These are phyloP conservation scores for Calliphora vicina DNA, from an alignment of 1,140 invertebrate genomes.

Conservation along the genomic window DNA sequence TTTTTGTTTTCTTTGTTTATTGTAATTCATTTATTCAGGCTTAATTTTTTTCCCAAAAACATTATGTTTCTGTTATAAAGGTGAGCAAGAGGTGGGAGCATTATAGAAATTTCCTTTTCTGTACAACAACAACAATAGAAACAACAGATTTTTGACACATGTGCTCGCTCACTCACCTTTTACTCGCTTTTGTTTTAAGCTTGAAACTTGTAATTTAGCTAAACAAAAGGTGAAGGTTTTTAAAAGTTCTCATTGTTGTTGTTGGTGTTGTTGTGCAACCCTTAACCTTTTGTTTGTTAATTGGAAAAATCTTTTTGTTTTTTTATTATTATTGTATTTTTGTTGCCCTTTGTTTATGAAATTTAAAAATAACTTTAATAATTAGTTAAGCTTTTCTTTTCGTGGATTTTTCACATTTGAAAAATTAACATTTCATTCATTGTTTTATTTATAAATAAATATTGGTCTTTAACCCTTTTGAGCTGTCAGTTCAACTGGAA, in stretches of 20 bases:
- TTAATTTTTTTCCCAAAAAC: neutral
- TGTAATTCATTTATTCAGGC: neutral
- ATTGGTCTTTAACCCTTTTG: neutral
- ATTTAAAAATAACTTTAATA: neutral
- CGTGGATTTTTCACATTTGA: neutral
- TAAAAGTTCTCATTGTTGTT: neutral
- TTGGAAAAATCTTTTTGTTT: neutral
- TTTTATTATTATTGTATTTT: too few relatives aligned
- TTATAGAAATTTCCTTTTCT: neutral
- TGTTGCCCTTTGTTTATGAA: neutral
- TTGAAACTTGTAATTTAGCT: neutral
- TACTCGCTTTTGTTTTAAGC: neutral
- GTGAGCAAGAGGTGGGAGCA: neutral
- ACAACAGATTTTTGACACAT: neutral
- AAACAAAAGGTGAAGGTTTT: neutral
- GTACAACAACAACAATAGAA: neutral
- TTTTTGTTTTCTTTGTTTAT: neutral
- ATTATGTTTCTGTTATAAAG: neutral
- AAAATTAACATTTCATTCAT: neutral
- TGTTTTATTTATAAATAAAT: neutral
- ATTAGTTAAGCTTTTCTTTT: neutral
- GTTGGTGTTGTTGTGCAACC: neutral
- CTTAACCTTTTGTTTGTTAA: constrained; percentile 9
- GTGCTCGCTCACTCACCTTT: neutral
- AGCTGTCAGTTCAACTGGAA: neutral